Evolutionary conservation across 1,140 invertebrate species (phyloP), one percentile per base, ranked within the genome.

Genomic region (Cataglyphis hispanica): DNA sequence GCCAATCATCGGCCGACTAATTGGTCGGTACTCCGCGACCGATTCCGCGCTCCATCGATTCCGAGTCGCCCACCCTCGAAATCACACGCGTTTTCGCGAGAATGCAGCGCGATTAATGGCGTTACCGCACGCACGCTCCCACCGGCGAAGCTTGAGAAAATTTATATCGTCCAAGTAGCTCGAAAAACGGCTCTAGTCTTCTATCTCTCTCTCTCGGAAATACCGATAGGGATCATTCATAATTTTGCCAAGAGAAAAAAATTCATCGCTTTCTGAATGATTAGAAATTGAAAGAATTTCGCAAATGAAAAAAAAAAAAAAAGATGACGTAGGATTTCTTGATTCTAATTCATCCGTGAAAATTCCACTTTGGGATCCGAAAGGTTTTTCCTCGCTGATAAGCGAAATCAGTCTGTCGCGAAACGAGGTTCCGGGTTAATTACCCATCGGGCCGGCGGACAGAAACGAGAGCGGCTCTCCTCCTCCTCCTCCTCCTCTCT

Each of bases 1-100:
- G 93, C 91, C 93, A 94, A 94, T 94, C 93, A 93, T 94, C 92
- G 92, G 88, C 88, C 89, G 86, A 91, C 92, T 94, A 94, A 94
- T 94, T 94, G 92, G 92, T 93, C 91, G 89, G 89, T 91, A 92
- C 90, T 93, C 93, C 91, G 89, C 91, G 92, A 91, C 91, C 92
- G 92, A 93, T 92, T 94, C 90, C 91, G 89, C 92, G 92, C 92
- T 92, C 92, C 92, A 92, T 93, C 92, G 93, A 93, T 93, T 93
- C 87, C 77, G 85, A 87, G 84, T 50, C 63, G 78, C 67, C 50
- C 64, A 74, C 69, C 69, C 66, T 74, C 87, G 77, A 86, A 93
- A 93, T 93, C 91, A 92, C 89, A 88, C 91, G 87, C 86, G 84
- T 92, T 93, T 92, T 92, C 90, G 72, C 76, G 67, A 87, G 89